A percentile compares a stretch with the other conserved stretches of the same genome.
Conservation (phyloP, 2,888 invertebrate species). For the Ceramica pisi region DNA sequence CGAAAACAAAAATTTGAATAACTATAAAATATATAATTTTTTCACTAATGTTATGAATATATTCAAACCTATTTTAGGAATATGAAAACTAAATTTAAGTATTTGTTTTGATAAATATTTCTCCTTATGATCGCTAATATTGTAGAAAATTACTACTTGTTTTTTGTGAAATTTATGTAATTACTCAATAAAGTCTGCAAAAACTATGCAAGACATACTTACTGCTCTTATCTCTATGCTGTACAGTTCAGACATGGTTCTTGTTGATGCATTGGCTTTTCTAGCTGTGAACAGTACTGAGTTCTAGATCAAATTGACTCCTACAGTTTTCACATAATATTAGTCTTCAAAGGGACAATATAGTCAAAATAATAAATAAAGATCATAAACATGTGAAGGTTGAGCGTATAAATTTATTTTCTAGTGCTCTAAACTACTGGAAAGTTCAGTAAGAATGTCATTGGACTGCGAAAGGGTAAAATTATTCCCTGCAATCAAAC, state of each 20-base stretch:
- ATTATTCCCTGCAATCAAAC: constrained; percentile 95
- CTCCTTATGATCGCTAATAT: constrained; percentile 27
- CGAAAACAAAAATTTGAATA: neutral
- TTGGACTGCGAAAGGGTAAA: constrained; percentile 94
- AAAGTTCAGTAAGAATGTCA: constrained; percentile 93
- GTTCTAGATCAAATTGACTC: neutral
- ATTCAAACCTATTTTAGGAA: neutral
- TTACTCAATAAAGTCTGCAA: neutral
- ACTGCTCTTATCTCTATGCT: no score
- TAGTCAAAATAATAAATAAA: constrained; percentile 3
- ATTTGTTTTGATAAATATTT: neutral
- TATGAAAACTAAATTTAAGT: neutral
- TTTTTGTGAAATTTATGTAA: neutral
- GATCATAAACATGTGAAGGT: constrained; percentile 69
- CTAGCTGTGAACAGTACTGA: neutral
- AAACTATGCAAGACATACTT: neutral
- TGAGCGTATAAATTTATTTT: constrained; percentile 86
- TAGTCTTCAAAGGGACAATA: constrained; percentile 30
- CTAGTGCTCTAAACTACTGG: constrained; percentile 94
- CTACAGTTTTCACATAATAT: constrained; percentile 13
- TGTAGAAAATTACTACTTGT: neutral
- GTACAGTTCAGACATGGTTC: no score
- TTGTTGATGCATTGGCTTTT: no score
- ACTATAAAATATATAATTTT: neutral
- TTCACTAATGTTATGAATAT: no score